These are phyloP conservation scores for Gari tellinella DNA, from an alignment of 2,888 invertebrate species.

Conservation along the genomic window DNA sequence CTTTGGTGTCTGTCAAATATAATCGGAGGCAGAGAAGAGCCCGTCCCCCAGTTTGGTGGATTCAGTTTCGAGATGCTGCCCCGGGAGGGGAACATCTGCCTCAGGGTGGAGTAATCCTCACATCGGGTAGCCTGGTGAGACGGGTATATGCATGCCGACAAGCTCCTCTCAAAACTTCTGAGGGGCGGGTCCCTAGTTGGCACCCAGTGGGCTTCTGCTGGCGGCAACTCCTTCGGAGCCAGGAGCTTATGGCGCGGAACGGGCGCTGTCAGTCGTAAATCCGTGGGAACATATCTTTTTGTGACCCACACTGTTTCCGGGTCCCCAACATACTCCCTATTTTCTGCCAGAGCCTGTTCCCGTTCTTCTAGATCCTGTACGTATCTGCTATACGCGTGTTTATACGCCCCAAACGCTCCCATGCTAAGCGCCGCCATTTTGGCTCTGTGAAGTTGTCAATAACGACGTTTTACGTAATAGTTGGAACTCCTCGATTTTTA, in stretches of 20 bases:
- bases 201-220: conserved; percentile 70
- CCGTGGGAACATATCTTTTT: conserved; percentile 79
- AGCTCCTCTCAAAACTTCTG: conserved; percentile 64
- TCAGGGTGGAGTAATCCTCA: conserved; percentile 81
- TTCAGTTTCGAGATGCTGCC: conserved; percentile 60
- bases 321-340: conserved; percentile 34
- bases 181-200: conserved; percentile 68
- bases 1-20: conserved; percentile 42
- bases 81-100: conserved; percentile 80
- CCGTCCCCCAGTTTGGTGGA: conserved; percentile 80
- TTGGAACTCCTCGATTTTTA: conserved; percentile 31
- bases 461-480: conserved; percentile 41
- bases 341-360: conserved; percentile 47
- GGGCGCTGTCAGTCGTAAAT: conserved; percentile 77
- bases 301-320: conserved; percentile 80
- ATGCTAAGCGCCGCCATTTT: conserved; percentile 76
- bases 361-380: conserved; percentile 66
- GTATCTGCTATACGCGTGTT: conserved; percentile 72
- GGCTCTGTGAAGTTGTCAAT: conserved; percentile 56
- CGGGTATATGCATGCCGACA: conserved; percentile 56
- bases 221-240: conserved; percentile 66
- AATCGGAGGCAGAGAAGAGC: conserved; percentile 61
- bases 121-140: conserved; percentile 73
- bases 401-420: conserved; percentile 75
- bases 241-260: conserved; percentile 79